Evolutionary conservation across 2,113 vertebrate species (phyloP).

Genomic region (Rhinoptilus africanus): DNA sequence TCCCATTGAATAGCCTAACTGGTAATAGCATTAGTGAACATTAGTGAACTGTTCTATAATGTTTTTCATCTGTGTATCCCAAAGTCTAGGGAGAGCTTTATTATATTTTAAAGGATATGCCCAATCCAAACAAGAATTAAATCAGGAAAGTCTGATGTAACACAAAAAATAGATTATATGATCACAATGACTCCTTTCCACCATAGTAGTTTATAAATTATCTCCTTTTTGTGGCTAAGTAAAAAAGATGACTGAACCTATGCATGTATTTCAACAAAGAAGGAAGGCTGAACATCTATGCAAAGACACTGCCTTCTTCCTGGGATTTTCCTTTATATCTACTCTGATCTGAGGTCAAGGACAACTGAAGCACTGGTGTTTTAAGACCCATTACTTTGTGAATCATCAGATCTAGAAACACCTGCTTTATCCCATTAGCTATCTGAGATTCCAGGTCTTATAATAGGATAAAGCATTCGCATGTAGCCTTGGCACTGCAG

Average conservation of each 20-base stretch:
- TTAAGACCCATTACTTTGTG: slow-evolving; percentile 49
- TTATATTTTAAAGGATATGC: neutral
- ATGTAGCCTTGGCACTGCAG: neutral
- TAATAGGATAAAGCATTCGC: slow-evolving; percentile 49
- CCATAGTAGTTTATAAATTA: neutral
- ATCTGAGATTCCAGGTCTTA: slow-evolving; percentile 27
- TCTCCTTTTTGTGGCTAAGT: neutral
- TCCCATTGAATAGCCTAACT: neutral
- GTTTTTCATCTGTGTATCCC: neutral
- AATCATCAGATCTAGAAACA: slow-evolving; percentile 47
- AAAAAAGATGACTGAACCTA: neutral
- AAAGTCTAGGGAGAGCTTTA: neutral
- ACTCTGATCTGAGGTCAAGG: slow-evolving; percentile 28
- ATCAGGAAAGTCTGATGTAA: neutral
- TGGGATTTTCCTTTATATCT: neutral
- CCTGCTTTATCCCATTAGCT: slow-evolving; percentile 63
- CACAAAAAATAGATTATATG: neutral
- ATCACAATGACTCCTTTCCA: neutral
- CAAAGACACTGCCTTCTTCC: neutral
- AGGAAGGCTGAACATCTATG: neutral
- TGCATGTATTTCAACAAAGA: neutral
- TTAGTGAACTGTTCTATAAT: neutral
- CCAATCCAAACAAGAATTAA: neutral
- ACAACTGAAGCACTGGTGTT: slow-evolving; percentile 7
- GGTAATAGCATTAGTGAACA: neutral